Conservation (phyloP, 2,888 invertebrate species). For the Spicauda simplicius region DNA sequence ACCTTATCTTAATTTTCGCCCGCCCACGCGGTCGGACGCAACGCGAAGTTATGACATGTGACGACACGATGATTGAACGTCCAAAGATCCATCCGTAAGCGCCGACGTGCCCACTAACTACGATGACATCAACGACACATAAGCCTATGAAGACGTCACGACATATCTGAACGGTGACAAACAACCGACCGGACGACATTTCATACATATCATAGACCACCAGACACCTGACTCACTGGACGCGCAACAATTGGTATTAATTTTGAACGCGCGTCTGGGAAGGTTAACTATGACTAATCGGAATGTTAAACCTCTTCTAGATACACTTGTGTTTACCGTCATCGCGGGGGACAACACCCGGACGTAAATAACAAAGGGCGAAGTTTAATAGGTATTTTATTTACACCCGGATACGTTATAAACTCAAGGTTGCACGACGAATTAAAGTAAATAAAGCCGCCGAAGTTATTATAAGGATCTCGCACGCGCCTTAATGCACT, state of each 20-base stretch:
- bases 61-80: constrained; percentile 34
- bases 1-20: background rate
- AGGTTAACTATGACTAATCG: constrained; percentile 45
- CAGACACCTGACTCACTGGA: constrained; percentile 45
- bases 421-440: constrained; percentile 20
- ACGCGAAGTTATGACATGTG: constrained; percentile 34
- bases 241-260: constrained; percentile 40
- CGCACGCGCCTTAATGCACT: background rate
- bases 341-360: constrained; percentile 27
- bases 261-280: constrained; percentile 39
- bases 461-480: constrained; percentile 4
- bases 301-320: constrained; percentile 17
- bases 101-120: constrained; percentile 48
- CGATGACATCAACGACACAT: constrained; percentile 63
- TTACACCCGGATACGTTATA: constrained; percentile 18
- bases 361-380: constrained; percentile 34
- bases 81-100: background rate
- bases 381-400: constrained; percentile 31
- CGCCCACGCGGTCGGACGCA: constrained; percentile 27
- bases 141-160: constrained; percentile 59
- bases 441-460: constrained; percentile 11
- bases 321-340: background rate
- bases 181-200: constrained; percentile 42
- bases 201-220: constrained; percentile 39
- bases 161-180: constrained; percentile 65